Percentiles rank a stretch among this genome's conserved stretches.
Conservation (phyloP, 2,113 vertebrate genomes). For the Gorsachius goisagi region DNA sequence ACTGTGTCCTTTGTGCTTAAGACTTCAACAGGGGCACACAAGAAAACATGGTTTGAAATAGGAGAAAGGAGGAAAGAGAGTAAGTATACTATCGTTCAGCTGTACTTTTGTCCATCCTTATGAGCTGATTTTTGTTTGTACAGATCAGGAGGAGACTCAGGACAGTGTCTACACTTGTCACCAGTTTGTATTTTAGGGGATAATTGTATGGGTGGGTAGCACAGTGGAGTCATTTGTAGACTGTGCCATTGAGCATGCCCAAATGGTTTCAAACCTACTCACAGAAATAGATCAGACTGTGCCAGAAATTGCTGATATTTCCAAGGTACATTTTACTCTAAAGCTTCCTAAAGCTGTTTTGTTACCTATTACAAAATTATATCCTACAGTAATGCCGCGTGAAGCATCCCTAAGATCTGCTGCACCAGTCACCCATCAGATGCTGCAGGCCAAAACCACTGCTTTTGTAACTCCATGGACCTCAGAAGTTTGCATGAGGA, state of each 20-base stretch:
- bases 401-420: background rate
- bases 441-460: background rate
- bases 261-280: background rate
- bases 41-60: background rate
- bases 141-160: background rate
- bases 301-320: background rate
- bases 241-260: background rate
- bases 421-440: background rate
- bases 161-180: background rate
- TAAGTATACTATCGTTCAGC: rapidly evolving
- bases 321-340: background rate
- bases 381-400: background rate
- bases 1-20: background rate
- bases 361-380: background rate
- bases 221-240: rapidly evolving
- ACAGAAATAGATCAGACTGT: background rate
- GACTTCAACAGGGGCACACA: background rate
- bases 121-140: background rate
- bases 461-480: background rate
- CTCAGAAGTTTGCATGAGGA: background rate
- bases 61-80: background rate
- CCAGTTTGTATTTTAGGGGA: background rate
- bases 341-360: background rate
- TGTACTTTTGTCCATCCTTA: background rate
- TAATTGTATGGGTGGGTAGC: background rate